Base-by-base conservation (phyloP, 2,113 vertebrate species). In the Crotophaga sulcirostris region DNA sequence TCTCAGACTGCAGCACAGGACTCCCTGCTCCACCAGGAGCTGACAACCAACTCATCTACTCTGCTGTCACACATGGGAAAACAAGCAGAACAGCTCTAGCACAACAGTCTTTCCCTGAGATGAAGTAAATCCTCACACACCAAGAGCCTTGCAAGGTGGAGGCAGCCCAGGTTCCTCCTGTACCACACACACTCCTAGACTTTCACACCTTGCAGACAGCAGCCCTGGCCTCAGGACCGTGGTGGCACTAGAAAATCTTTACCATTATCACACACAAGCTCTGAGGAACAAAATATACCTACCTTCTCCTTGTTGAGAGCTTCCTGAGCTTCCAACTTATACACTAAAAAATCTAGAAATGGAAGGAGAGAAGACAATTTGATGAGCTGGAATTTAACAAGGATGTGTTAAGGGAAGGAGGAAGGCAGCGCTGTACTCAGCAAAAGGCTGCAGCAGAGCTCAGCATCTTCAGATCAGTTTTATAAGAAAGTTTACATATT, bases 261-360 rank as follows among this genome's bases (percentile, higher is more conserved):
- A 20, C 33, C 31, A 3, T 5, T 25, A 5, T 25, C 36, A 19
- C n/a, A 28, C 42, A 20, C 34, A 28, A 13, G 40, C 4, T 12
- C 68, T 4, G 17, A 91, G 52, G 69, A 34, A 55, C 3, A 18
- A 89, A 49, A 73, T 75, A 67, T 26, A 97, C 92, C 42, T 56
- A 98, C 97, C 97, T 98, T 98, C 94, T 98, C 97, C 79, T 98
- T 98, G 91, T 98, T 98, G 76, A 98, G 97, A 23, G 97, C 96
- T 74, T 98, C 98, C 89, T 98, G 98, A 63, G 98, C 98, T 90
- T 98, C 98, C 33, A 98, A 68, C 75, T 98, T 98, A 66, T 98
- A 98, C 45, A 98, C 97, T 29, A 98, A 77, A 73, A 98, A 98
- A 87, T 98, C 98, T 98, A 16, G 69, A 84, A 66, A 38, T 1